phyloP scores from a whole-genome alignment of 1,140 invertebrate species.

The Cotesia chilonis region DNA sequence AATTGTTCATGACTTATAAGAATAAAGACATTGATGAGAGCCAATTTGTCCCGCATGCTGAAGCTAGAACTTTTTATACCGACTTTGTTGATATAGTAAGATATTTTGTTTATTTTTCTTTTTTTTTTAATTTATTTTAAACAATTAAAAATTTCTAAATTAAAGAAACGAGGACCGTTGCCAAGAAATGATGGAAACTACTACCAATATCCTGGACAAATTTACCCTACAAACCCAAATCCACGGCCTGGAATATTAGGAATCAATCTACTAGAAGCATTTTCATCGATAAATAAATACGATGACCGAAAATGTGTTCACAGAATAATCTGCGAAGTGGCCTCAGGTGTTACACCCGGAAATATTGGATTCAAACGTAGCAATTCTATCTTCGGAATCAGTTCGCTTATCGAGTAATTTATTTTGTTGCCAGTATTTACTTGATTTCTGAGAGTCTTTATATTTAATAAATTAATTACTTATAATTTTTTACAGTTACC shows the following conservation, averaged over 20 bases:
- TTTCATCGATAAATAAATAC: slow-evolving; percentile 77
- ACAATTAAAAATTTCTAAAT: too few relatives aligned
- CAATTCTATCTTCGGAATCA: slow-evolving; percentile 61
- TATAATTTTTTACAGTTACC: slow-evolving; percentile 21
- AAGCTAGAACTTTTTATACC: not conserved
- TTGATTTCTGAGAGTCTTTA: not conserved
- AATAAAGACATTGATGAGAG: not conserved
- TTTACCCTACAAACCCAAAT: slow-evolving; percentile 1
- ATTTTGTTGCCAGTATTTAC: slow-evolving; percentile 35
- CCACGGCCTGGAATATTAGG: slow-evolving; percentile 39
- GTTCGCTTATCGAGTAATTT: slow-evolving; percentile 74
- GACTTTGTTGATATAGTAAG: too few relatives aligned
- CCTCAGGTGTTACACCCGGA: slow-evolving; percentile 70
- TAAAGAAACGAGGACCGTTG: not conserved
- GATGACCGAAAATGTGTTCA: slow-evolving; percentile 82
- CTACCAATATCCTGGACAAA: slow-evolving; percentile 3
- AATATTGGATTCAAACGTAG: slow-evolving; percentile 33
- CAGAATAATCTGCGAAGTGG: slow-evolving; percentile 78
- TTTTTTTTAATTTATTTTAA: too few relatives aligned
- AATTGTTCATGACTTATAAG: slow-evolving; percentile 6
- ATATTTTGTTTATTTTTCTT: too few relatives aligned
- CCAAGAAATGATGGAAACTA: too few relatives aligned
- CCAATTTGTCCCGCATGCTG: not conserved
- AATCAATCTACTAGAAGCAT: slow-evolving; percentile 65
- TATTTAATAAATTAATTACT: not conserved